Base-by-base conservation (phyloP, 2,797 vertebrate genomes). In the Diglossa cyanea region DNA sequence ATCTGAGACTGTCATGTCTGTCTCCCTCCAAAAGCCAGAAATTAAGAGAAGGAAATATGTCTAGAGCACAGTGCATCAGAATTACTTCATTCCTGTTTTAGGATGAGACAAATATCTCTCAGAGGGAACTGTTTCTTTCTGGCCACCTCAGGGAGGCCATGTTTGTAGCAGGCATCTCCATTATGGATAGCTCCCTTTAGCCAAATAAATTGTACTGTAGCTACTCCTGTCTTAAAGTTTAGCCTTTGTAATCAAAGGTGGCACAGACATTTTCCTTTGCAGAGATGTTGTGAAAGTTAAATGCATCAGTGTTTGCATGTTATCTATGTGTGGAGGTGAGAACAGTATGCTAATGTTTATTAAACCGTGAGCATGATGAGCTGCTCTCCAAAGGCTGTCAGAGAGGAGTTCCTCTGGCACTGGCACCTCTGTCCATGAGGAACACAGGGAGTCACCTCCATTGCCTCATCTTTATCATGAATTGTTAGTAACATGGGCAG, bases 201-300 rank as follows among this genome's bases (percentile, higher is more conserved):
- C 31, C 40, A 80, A 66, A 79, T 62, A 66, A 51, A 63, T 47
- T 45, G 11, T 51, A 37, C 20, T 48, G 12, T 25, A 93, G 25
- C 42, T 19, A 11, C 2, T 30, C 31, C 28, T 33, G 16, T 16
- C 57, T 61, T 75, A 48, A 61, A 68, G 6, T 75, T 66, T 78
- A 23, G 3, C 10, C 19, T 78, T 62, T 51, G 7, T 25, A 33
- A 63, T 67, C 23, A 0, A 0, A 62, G n/a, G n/a, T 21, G 21
- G 25, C 19, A 73, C 20, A 63, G 28, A 6, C 1, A 1, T 60
- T 84, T 80, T 74, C 54, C 12, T 55, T 62, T 61, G 20, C 28
- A 75, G 62, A 48, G 50, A n/a, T n/a, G 17, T 4, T 71, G 19
- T 60, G 60, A 75, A 79, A 30, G 30, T 45, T 42, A 47, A 37